A percentile compares a stretch with the other conserved stretches of the same genome.
These are phyloP conservation scores for Nothoprocta perdicaria DNA, from an alignment of 2,113 vertebrate species.

Conservation along the genomic window DNA sequence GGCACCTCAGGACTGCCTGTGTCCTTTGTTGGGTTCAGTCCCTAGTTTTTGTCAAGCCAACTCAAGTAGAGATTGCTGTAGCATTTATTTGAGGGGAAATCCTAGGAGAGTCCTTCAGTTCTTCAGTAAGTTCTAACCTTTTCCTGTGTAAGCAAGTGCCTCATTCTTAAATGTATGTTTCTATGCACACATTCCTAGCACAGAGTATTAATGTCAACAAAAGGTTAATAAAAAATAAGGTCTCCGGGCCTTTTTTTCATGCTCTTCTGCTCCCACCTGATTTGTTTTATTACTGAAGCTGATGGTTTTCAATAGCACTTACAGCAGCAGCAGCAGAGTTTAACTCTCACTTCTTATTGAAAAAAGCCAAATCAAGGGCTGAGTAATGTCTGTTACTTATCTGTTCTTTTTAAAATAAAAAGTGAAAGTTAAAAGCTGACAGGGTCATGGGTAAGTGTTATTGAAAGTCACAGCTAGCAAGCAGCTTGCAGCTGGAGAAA, in stretches of 20 bases:
- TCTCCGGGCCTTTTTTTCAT: neutral
- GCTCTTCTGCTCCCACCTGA: neutral
- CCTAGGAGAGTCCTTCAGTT: slow-evolving; percentile 15
- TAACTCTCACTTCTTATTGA: slow-evolving; percentile 46
- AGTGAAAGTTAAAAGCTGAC: slow-evolving; percentile 15
- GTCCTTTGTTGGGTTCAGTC: neutral
- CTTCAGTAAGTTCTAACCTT: slow-evolving; percentile 50
- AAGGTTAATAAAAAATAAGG: slow-evolving; percentile 64
- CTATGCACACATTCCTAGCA: neutral
- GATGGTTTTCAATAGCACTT: slow-evolving; percentile 36
- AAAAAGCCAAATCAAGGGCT: slow-evolving; percentile 48
- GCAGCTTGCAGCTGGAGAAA: slow-evolving; percentile 6
- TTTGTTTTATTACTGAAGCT: slow-evolving; percentile 46
- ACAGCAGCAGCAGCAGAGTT: neutral
- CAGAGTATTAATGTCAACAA: slow-evolving; percentile 62
- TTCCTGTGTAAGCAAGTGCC: slow-evolving; percentile 14
- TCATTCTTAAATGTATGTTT: slow-evolving; percentile 26
- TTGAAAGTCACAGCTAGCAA: neutral
- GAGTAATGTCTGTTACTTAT: slow-evolving; percentile 39
- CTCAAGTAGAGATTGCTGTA: neutral
- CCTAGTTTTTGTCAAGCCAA: neutral
- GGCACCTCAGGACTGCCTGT: neutral
- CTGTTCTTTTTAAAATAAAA: slow-evolving; percentile 49
- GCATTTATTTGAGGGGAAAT: slow-evolving; percentile 49
- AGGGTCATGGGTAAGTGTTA: neutral